Percentiles rank a stretch among this genome's conserved stretches.
Evolutionary conservation across 35 echinoderm and acorn worm species (phyloP).

Genomic region (Chiridota heheva): DNA sequence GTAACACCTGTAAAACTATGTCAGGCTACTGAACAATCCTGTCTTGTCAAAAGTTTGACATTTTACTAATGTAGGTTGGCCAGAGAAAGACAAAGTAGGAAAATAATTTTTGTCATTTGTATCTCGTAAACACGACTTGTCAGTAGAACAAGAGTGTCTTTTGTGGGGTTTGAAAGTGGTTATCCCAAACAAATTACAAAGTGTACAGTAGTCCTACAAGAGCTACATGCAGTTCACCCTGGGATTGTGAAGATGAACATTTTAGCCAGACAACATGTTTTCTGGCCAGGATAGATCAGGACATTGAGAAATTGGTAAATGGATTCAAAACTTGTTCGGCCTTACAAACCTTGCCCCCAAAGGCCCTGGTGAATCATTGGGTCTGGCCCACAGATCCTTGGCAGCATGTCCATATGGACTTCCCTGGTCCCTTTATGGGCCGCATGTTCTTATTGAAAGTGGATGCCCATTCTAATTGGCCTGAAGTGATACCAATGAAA

Average conservation of each 20-base stretch:
- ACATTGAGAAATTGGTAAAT: conserved; percentile 9
- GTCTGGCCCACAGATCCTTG: conserved; percentile 10
- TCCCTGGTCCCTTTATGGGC: conserved; percentile 1
- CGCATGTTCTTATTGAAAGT: conserved; percentile 56
- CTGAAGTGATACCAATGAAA: conserved; percentile 42
- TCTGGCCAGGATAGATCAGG: conserved; percentile 19
- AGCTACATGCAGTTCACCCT: conserved; percentile 2
- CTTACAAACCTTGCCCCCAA: not conserved
- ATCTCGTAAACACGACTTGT: conserved; percentile 18
- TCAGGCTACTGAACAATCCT: conserved; percentile 21
- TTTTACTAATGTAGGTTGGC: conserved; percentile 42
- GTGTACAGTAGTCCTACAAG: not conserved
- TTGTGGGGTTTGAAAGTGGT: conserved; percentile 22
- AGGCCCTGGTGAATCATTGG: not conserved
- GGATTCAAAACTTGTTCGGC: not conserved
- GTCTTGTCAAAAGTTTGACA: conserved; percentile 37
- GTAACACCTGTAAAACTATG: conserved; percentile 5
- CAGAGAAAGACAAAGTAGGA: conserved; percentile 8
- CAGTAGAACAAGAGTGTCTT: conserved; percentile 24
- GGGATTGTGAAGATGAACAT: conserved; percentile 30
- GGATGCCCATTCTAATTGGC: conserved; percentile 62
- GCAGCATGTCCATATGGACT: conserved; percentile 18
- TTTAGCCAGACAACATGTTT: conserved; percentile 18
- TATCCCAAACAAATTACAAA: not conserved
- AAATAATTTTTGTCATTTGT: not conserved